Base-by-base conservation (phyloP, 2,888 invertebrate genomes). In the Synanthedon vespiformis region DNA sequence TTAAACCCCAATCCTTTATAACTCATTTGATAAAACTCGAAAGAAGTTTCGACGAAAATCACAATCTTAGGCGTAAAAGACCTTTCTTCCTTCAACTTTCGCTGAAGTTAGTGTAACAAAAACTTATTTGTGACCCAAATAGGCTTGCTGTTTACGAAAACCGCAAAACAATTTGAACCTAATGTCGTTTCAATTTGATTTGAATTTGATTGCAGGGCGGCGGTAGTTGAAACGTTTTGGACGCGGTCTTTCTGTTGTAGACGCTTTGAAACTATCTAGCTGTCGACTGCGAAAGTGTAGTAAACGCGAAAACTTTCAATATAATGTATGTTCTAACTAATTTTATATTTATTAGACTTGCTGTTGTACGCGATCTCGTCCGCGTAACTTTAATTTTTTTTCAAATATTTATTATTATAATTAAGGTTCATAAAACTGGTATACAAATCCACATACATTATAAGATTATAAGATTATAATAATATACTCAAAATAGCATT, bases 1-100 rank as follows among this genome's bases (percentile, higher is more conserved):
- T n/a, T 14, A 44, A 13, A n/a, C 13, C 41, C 13, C 44, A n/a
- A 44, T 44, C 44, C 44, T 44, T 44, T 44, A 44, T 67, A 67
- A 70, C 63, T 72, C 69, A 71, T 72, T 68, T 68, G 70, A 67
- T 67, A 70, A 67, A 64, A 27, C 40, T 41, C 27, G 13, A 22
- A 6, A 13, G 13, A 51, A 52, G 52, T 53, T 57, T 47, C 44
- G 58, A 51, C 54, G 51, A 61, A 58, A 61, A 62, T 61, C 62
- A 55, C 58, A 58, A 59, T 61, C 58, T 58, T 54, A 41, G 50
- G 54, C 54, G 53, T 50, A 51, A 44, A 40, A 57, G 53, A 58
- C 57, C 57, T 57, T 44, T 44, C 13, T 44, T 12, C 13, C 13
- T 44, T 44, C 44, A 44, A 44, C 44, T 44, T 44, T 44, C 44